Evolutionary conservation across 1,140 invertebrate genomes (phyloP).

Genomic region (Plodia interpunctella): DNA sequence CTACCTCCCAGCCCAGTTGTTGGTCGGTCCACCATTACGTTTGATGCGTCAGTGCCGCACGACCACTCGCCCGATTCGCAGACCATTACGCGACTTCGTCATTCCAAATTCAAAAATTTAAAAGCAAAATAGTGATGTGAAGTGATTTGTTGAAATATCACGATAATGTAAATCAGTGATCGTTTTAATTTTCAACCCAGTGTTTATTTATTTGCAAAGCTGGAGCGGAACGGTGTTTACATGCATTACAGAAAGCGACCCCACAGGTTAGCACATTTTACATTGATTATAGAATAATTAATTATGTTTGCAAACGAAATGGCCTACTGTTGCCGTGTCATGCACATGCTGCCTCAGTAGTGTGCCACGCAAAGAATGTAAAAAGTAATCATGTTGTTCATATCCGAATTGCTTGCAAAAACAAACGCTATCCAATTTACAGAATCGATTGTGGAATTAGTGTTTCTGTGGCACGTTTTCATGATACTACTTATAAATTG

Average conservation of each 20-base stretch:
- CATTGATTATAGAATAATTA: constrained; percentile 1
- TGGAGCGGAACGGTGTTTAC: constrained; percentile 67
- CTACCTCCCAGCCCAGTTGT: constrained; percentile 24
- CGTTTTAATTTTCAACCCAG: neutral
- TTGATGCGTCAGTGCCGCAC: constrained; percentile 60
- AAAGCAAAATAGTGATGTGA: constrained; percentile 5
- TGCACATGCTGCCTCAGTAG: neutral
- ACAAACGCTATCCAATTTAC: neutral
- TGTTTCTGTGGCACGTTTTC: neutral
- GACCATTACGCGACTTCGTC: constrained; percentile 15
- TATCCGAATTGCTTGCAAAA: constrained; percentile 5
- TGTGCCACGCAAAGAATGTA: neutral
- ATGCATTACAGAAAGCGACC: constrained; percentile 75
- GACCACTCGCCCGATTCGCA: constrained; percentile 39
- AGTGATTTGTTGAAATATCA: constrained; percentile 2
- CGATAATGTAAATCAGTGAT: neutral
- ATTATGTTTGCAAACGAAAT: neutral
- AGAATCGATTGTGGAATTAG: neutral
- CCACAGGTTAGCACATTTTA: constrained; percentile 49
- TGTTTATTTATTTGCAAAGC: constrained; percentile 52
- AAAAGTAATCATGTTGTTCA: constrained; percentile 3
- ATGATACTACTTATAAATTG: neutral
- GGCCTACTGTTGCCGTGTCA: neutral
- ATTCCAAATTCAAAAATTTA: constrained; percentile 13
- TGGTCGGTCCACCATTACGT: constrained; percentile 39